Evolutionary conservation across 2,888 invertebrate species (phyloP).

Genomic region (Nomada ferruginata): DNA sequence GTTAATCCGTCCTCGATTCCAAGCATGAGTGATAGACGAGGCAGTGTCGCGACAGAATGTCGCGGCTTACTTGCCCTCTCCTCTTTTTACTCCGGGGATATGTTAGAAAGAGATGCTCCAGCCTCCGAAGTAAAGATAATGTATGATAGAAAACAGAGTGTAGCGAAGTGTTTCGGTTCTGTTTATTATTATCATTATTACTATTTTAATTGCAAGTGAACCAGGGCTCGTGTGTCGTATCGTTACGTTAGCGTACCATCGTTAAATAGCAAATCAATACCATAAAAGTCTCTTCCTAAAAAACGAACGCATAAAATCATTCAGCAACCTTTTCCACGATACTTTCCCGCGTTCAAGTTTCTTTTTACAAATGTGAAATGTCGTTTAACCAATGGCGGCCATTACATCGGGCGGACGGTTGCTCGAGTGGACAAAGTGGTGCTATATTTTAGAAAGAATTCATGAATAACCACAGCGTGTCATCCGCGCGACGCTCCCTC

Average conservation of each 20-base stretch:
- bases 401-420: constrained; percentile 65
- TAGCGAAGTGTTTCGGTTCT: too few relatives aligned
- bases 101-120: too few relatives aligned
- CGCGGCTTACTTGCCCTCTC: background rate
- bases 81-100: too few relatives aligned
- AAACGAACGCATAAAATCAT: background rate
- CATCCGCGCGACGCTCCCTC: constrained; percentile 45
- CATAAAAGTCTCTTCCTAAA: too few relatives aligned
- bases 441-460: constrained; percentile 68
- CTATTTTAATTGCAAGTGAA: too few relatives aligned
- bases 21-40: background rate
- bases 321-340: background rate
- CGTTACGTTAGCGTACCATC: too few relatives aligned
- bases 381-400: constrained; percentile 61
- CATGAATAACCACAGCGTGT: constrained; percentile 59
- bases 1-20: constrained; percentile 9
- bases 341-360: background rate
- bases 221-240: too few relatives aligned
- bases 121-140: too few relatives aligned
- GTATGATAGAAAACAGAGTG: too few relatives aligned
- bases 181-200: too few relatives aligned
- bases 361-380: constrained; percentile 14
- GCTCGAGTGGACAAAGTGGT: constrained; percentile 66
- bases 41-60: background rate
- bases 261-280: too few relatives aligned